phyloP scores from a whole-genome alignment of 2,888 invertebrate species.

The Caenorhabditis sp. region DNA sequence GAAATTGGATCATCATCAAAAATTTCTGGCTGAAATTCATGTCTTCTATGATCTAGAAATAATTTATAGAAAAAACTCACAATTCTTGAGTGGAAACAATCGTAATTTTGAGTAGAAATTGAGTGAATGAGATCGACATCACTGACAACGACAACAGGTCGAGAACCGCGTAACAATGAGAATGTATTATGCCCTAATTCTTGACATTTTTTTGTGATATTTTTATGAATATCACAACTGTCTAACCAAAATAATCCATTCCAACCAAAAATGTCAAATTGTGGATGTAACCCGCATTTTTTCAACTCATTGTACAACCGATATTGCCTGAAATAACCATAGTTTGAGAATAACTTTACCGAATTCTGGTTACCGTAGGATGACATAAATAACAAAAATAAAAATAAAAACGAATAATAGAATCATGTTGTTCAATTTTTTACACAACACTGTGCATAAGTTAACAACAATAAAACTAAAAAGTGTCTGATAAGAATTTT shows the following conservation, averaged over 20 bases:
- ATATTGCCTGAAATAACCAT: slow-evolving; percentile 3
- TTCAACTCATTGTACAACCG: slow-evolving; percentile 12
- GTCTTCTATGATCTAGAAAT: not conserved
- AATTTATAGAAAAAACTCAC: slow-evolving; percentile 27
- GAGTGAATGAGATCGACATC: slow-evolving; percentile 50
- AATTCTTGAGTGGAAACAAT: slow-evolving; percentile 48
- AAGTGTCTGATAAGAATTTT: slow-evolving; percentile 1
- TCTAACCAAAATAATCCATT: slow-evolving; percentile 24
- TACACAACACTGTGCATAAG: no score
- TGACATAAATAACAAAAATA: slow-evolving; percentile 7
- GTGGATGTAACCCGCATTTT: slow-evolving; percentile 20
- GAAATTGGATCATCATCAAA: slow-evolving; percentile 24
- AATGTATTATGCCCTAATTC: slow-evolving; percentile 35
- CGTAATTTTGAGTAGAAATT: slow-evolving; percentile 42
- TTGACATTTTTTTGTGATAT: slow-evolving; percentile 16
- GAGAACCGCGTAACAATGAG: slow-evolving; percentile 40
- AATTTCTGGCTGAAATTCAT: slow-evolving; percentile 20
- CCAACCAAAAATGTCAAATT: slow-evolving; percentile 34
- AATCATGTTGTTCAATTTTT: slow-evolving; percentile 24
- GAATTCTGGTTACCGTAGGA: not conserved
- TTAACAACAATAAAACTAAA: not conserved
- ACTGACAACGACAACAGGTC: slow-evolving; percentile 42
- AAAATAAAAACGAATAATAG: slow-evolving; percentile 10
- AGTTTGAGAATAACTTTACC: not conserved
- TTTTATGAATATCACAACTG: slow-evolving; percentile 13